These are phyloP conservation scores for Ophioninae sp. DNA, from an alignment of 2,888 invertebrate species.

Conservation along the genomic window DNA sequence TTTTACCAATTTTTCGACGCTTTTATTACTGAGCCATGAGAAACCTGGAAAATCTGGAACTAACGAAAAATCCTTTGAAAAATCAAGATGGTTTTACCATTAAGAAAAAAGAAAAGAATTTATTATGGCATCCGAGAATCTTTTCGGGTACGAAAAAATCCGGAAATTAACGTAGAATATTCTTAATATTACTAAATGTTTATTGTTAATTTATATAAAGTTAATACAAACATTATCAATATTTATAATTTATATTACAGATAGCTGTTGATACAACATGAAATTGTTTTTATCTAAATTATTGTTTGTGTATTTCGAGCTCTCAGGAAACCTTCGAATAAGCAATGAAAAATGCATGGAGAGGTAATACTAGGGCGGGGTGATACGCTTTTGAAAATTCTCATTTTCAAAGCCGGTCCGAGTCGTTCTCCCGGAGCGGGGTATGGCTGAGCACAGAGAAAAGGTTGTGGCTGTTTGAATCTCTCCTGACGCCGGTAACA, in stretches of 20 bases:
- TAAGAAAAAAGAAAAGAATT: background rate
- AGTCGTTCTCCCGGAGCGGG: background rate
- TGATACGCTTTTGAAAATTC: background rate
- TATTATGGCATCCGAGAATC: too few relatives aligned
- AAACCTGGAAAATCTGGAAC: background rate
- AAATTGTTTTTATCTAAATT: too few relatives aligned
- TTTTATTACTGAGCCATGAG: background rate
- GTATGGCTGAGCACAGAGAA: constrained; percentile 9
- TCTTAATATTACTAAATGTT: too few relatives aligned
- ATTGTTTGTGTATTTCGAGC: background rate
- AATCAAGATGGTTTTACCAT: background rate
- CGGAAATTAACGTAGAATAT: background rate
- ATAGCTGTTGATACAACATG: too few relatives aligned
- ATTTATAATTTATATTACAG: background rate
- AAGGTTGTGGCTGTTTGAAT: constrained; percentile 18
- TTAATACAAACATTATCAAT: background rate
- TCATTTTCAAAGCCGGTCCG: background rate
- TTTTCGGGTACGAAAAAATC: background rate
- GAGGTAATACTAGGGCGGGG: background rate
- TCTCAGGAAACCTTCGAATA: background rate
- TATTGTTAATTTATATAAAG: background rate
- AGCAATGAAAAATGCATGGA: background rate
- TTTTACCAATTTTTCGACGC: constrained; percentile 38
- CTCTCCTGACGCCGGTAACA: constrained; percentile 24
- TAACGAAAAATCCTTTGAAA: background rate